These are phyloP conservation scores for Procambarus virginalis DNA, from an alignment of 1,140 invertebrate genomes.

Conservation along the genomic window DNA sequence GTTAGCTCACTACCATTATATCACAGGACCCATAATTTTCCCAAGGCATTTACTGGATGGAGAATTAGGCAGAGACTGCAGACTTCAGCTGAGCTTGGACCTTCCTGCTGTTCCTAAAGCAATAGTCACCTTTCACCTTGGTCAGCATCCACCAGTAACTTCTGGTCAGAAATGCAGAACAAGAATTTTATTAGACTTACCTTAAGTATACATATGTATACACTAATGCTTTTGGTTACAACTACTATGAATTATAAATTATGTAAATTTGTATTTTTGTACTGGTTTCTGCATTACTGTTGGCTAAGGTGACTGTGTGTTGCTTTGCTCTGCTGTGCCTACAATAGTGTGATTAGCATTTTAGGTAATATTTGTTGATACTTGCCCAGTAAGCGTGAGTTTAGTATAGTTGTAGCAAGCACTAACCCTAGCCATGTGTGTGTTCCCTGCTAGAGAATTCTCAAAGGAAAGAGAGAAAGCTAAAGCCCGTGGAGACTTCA, in stretches of 20 bases:
- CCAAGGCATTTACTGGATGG: neutral
- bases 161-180: neutral
- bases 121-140: constrained; percentile 23
- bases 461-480: constrained; percentile 84
- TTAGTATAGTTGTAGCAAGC: constrained; percentile 14
- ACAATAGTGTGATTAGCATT: constrained; percentile 17
- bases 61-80: neutral
- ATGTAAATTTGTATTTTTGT: neutral
- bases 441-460: constrained; percentile 77
- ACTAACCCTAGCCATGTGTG: constrained; percentile 47
- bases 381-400: neutral
- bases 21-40: constrained; percentile 8
- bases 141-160: neutral
- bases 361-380: neutral
- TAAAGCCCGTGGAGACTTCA: constrained; percentile 80
- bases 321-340: constrained; percentile 26
- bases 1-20: constrained; percentile 19
- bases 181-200: neutral
- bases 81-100: neutral
- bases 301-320: neutral
- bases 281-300: neutral
- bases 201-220: too few relatives aligned
- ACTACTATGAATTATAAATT: neutral
- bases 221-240: too few relatives aligned
- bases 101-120: constrained; percentile 6